Percentiles rank a stretch among this genome's conserved stretches.
phyloP scores from a whole-genome alignment of 2,888 invertebrate genomes.

The Kryphioiulus occultus region DNA sequence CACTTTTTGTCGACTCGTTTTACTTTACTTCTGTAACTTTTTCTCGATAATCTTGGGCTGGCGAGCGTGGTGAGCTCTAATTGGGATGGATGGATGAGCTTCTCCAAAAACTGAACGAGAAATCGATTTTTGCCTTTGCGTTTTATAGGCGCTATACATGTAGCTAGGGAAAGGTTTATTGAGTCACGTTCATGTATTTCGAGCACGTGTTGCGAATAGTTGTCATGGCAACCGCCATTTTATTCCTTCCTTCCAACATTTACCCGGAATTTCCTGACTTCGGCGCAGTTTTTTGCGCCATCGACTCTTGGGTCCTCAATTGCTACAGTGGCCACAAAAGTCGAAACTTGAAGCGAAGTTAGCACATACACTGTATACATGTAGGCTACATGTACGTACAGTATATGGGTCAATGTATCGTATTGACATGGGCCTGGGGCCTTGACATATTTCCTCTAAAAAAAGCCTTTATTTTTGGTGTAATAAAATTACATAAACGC shows the following conservation, averaged over 20 bases:
- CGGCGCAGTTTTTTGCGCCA: not conserved
- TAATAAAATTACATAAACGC: no score
- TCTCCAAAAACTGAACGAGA: not conserved
- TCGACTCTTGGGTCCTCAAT: not conserved
- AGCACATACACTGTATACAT: no score
- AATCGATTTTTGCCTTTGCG: conserved; percentile 17
- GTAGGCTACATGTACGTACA: no score
- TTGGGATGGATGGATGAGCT: not conserved
- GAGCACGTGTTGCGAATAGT: conserved; percentile 1
- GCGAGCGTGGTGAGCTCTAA: not conserved
- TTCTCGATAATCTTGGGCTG: not conserved
- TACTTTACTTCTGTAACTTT: not conserved
- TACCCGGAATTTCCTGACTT: not conserved
- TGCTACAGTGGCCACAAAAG: no score
- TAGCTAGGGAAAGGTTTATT: conserved; percentile 24
- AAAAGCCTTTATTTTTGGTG: no score
- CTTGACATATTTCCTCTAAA: no score
- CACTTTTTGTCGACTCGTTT: not conserved
- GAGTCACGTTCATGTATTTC: conserved; percentile 38
- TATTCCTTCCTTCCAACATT: not conserved
- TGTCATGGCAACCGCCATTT: conserved; percentile 25
- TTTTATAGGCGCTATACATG: not conserved
- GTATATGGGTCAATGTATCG: no score
- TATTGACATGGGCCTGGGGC: no score
- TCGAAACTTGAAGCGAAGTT: no score